Evolutionary conservation across 2,113 vertebrate species (phyloP).

Genomic region (Mus pahari): DNA sequence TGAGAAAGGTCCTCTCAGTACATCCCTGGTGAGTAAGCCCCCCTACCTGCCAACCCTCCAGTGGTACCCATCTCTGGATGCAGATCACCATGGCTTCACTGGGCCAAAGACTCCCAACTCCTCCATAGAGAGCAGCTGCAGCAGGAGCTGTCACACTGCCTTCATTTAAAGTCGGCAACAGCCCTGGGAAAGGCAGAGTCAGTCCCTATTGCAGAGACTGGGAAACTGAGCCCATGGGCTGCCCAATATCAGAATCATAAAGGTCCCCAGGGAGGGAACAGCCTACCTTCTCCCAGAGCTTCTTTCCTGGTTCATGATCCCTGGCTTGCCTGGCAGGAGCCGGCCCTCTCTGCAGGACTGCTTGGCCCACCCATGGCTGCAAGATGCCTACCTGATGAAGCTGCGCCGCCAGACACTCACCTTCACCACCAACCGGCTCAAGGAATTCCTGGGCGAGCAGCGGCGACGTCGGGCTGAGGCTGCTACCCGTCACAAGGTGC

Average conservation of each 20-base stretch:
- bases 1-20: slow-evolving; percentile 96
- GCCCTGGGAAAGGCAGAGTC: neutral
- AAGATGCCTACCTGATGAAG: slow-evolving; percentile 98
- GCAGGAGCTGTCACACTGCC: neutral
- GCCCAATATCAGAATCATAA: neutral
- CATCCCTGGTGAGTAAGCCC: slow-evolving; percentile 93
- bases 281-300: neutral
- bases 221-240: neutral
- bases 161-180: neutral
- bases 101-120: neutral
- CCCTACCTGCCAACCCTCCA: neutral
- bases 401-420: slow-evolving; percentile 97
- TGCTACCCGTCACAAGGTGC: slow-evolving; percentile 97
- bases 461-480: slow-evolving; percentile 88
- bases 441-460: slow-evolving; percentile 96
- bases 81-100: neutral
- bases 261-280: neutral
- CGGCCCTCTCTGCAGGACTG: slow-evolving; percentile 97
- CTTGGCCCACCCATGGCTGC: slow-evolving; percentile 96
- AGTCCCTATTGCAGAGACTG: neutral
- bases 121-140: neutral
- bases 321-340: slow-evolving; percentile 88
- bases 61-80: neutral
- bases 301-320: neutral
- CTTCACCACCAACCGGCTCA: slow-evolving; percentile 97